phyloP scores from a whole-genome alignment of 92 coral and sea anemone genomes.

The Metridium senile region DNA sequence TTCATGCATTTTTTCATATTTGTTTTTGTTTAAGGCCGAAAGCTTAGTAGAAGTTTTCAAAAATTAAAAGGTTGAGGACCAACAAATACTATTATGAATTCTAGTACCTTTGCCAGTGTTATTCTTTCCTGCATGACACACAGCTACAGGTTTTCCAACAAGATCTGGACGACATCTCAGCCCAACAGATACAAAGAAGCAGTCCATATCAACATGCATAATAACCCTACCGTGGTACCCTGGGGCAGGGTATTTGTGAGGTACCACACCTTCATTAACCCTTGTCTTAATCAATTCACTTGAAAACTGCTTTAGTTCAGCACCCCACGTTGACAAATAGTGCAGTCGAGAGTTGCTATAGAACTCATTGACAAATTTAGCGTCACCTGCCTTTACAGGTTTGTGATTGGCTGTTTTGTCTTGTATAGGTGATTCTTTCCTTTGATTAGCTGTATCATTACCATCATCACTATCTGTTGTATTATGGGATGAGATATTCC shows the following conservation, averaged over 20 bases:
- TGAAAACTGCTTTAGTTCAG: constrained; percentile 89
- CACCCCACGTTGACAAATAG: constrained; percentile 93
- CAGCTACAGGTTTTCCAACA: constrained; percentile 93
- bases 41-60: too few relatives aligned
- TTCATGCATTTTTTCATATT: too few relatives aligned
- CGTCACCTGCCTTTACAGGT: constrained; percentile 81
- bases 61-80: too few relatives aligned
- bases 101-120: constrained; percentile 20
- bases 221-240: constrained; percentile 68
- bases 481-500: too few relatives aligned
- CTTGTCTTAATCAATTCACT: constrained; percentile 66
- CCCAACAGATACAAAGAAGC: constrained; percentile 92
- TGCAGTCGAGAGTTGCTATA: constrained; percentile 94
- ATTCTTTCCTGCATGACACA: constrained; percentile 91
- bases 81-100: too few relatives aligned
- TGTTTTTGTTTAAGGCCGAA: too few relatives aligned
- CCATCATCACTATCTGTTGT: too few relatives aligned
- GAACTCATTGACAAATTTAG: constrained; percentile 87
- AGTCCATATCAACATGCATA: constrained; percentile 99
- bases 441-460: neutral
- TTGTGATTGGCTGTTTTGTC: constrained; percentile 10
- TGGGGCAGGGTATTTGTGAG: constrained; percentile 37
- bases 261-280: constrained; percentile 41
- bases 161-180: constrained; percentile 82
- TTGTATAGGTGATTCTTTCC: neutral